These are phyloP conservation scores for Pseudomugil gertrudae DNA, from an alignment of 2,797 vertebrate species.

Conservation along the genomic window DNA sequence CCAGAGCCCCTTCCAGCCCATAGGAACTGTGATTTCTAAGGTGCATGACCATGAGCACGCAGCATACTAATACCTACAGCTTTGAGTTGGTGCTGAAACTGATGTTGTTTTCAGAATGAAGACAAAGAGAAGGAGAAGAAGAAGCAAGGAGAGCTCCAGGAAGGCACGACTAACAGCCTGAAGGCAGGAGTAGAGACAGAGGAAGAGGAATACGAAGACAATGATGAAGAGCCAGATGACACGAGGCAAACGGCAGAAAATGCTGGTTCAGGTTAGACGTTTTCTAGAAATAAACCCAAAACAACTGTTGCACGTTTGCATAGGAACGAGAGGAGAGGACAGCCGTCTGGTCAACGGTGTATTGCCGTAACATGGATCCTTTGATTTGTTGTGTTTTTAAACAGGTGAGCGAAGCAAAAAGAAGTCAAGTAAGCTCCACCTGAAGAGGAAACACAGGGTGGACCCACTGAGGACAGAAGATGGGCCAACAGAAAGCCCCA, in stretches of 20 bases:
- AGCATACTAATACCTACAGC: not conserved
- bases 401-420: slow-evolving; percentile 84
- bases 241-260: slow-evolving; percentile 82
- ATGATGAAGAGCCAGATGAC: slow-evolving; percentile 67
- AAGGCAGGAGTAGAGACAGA: slow-evolving; percentile 70
- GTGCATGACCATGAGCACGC: slow-evolving; percentile 60
- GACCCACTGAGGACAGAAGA: slow-evolving; percentile 89
- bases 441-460: slow-evolving; percentile 92
- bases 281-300: not conserved
- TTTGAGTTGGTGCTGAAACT: not conserved
- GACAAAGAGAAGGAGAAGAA: slow-evolving; percentile 82
- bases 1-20: slow-evolving; percentile 91
- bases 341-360: too few relatives aligned
- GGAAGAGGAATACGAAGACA: slow-evolving; percentile 71
- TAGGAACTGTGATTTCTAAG: slow-evolving; percentile 85
- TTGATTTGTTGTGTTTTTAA: too few relatives aligned
- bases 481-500: slow-evolving; percentile 78
- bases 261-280: slow-evolving; percentile 78
- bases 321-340: too few relatives aligned
- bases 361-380: too few relatives aligned
- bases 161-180: slow-evolving; percentile 40
- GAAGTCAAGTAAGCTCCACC: slow-evolving; percentile 88
- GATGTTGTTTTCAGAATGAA: slow-evolving; percentile 80
- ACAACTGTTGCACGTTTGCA: too few relatives aligned
- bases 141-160: slow-evolving; percentile 66